Evolutionary conservation across 2,797 vertebrate species (phyloP).

Genomic region (Carcharodon carcharias): DNA sequence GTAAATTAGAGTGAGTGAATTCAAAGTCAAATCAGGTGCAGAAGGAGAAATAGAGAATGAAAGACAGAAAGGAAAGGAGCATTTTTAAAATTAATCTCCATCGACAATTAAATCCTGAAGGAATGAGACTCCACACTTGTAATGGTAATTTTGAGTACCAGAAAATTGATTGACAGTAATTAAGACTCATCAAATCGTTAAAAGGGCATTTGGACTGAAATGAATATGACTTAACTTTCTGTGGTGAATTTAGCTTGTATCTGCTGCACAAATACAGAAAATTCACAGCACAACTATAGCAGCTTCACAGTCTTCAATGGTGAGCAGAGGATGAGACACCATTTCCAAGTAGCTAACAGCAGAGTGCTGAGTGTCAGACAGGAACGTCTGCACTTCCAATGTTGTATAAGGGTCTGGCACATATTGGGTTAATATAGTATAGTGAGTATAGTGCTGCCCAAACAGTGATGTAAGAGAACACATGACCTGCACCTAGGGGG

Average conservation of each 20-base stretch:
- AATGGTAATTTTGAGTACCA: background rate
- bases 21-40: background rate
- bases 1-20: background rate
- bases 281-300: background rate
- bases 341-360: background rate
- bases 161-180: background rate
- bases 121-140: background rate
- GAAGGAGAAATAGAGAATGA: background rate
- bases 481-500: no score
- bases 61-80: background rate
- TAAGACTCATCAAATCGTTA: background rate
- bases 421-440: no score
- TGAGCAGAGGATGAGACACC: background rate
- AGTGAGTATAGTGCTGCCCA: no score
- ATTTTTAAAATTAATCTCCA: background rate
- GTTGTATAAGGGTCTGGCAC: no score
- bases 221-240: background rate
- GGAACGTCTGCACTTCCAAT: background rate
- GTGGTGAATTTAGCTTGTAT: background rate
- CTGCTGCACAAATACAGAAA: background rate
- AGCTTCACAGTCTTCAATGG: background rate
- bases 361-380: background rate
- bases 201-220: background rate
- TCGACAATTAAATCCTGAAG: background rate
- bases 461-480: no score